Evolutionary conservation across 2,888 invertebrate genomes (phyloP), one percentile per base, ranked within the genome.

Genomic region (Ramazzottius varieornatus): DNA sequence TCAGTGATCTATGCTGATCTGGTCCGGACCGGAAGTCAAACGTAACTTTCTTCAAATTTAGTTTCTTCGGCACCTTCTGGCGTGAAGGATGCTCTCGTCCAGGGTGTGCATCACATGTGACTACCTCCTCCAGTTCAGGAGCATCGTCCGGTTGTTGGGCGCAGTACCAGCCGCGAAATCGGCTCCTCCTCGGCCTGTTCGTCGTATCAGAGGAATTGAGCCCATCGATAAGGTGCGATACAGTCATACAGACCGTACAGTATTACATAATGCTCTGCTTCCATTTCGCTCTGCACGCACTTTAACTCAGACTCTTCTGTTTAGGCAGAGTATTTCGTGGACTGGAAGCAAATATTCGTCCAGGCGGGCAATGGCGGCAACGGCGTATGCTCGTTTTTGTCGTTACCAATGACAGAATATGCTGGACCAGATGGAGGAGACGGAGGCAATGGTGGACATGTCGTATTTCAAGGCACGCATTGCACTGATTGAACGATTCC

Each of bases 361-460:
- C 73, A 80, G 0, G 98, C 84, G 0, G 98, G 98, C 0, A 83
- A 83, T 33, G 98, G 98, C 0, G 98, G 98, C 0, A 83, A 94
- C 78, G 98, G 98, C 0, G 83, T 84, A 70, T 83, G 92, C 66
- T 88, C 90, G 0, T 92, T 98, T 74, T 77, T 89, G 2, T 83
- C 84, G 68, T 78, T 84, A 8, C 88, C 83, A 81, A 80, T 81
- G 65, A 91, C 91, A 72, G 92, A 91, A 68, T 81, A 81, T 66
- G 96, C 89, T 0, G 94, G 94, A 0, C 94, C 93, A 0, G 88
- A 91, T 75, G 94, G 93, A 0, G 96, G 94, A 0, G 91, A 96
- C 75, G 98, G 96, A 0, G 98, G 98, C 0, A 83, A 87, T 73
- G 94, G 94, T 0, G 94, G 89, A 0, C 94, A 96, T 78, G 85